Conservation (phyloP, 2,113 vertebrate species). For the Nymphicus hollandicus region DNA sequence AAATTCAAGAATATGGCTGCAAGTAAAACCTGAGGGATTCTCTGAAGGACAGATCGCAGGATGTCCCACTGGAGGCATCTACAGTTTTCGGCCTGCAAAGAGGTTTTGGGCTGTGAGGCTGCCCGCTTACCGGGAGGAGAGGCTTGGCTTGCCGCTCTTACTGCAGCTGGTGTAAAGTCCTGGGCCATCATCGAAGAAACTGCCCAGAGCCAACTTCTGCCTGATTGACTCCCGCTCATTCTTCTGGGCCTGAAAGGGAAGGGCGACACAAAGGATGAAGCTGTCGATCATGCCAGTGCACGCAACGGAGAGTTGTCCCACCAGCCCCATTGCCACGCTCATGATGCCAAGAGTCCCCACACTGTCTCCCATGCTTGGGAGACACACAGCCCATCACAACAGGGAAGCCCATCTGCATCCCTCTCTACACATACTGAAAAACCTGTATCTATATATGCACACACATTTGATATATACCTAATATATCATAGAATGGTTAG, state of each 20-base stretch:
- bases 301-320: neutral
- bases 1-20: fast-evolving
- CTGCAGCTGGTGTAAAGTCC: slow-evolving; percentile 97
- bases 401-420: neutral
- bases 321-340: neutral
- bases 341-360: neutral
- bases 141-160: slow-evolving; percentile 97
- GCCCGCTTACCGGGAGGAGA: slow-evolving; percentile 88
- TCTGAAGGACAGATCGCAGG: neutral
- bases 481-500: neutral
- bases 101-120: fast-evolving
- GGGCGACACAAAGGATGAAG: neutral
- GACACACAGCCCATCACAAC: neutral
- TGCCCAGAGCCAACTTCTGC: slow-evolving; percentile 98
- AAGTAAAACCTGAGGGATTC: neutral
- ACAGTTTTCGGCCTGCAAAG: neutral
- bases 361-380: fast-evolving
- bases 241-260: slow-evolving; percentile 91
- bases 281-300: fast-evolving
- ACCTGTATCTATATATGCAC: neutral
- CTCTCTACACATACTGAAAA: neutral
- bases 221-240: slow-evolving; percentile 98
- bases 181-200: slow-evolving; percentile 98
- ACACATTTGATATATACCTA: no score
- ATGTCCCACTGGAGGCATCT: neutral